These are phyloP conservation scores for Griposia aprilina DNA, from an alignment of 2,888 invertebrate species.

Conservation along the genomic window DNA sequence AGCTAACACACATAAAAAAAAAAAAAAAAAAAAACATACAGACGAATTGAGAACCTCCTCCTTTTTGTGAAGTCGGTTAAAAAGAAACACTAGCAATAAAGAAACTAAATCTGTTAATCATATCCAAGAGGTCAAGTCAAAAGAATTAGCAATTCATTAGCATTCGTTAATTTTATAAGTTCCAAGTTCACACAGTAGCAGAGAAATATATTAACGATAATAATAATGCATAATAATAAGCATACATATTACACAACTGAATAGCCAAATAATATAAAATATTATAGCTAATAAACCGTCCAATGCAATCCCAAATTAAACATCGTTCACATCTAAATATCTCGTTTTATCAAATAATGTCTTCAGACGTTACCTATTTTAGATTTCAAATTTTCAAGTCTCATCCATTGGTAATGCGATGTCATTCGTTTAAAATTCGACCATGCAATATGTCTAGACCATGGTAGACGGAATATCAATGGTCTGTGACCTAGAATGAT, in stretches of 20 bases:
- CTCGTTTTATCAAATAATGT: slow-evolving; percentile 74
- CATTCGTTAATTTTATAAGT: neutral
- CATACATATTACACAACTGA: neutral
- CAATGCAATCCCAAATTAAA: slow-evolving; percentile 55
- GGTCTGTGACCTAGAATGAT: slow-evolving; percentile 88
- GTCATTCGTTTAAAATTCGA: slow-evolving; percentile 89
- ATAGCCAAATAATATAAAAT: neutral
- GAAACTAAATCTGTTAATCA: slow-evolving; percentile 4
- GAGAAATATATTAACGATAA: slow-evolving; percentile 14
- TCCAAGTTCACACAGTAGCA: slow-evolving; percentile 9
- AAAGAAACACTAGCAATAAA: slow-evolving; percentile 5
- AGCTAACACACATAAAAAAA: too few relatives aligned
- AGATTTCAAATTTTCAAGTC: slow-evolving; percentile 86
- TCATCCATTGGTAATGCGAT: slow-evolving; percentile 89
- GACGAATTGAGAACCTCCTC: too few relatives aligned
- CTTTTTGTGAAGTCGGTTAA: too few relatives aligned
- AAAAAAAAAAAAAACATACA: too few relatives aligned
- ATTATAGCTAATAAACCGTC: slow-evolving; percentile 6
- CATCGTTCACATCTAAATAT: slow-evolving; percentile 55
- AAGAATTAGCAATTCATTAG: slow-evolving; percentile 16
- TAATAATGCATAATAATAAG: neutral
- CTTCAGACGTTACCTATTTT: slow-evolving; percentile 86
- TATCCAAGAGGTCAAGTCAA: slow-evolving; percentile 9
- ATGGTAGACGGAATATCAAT: slow-evolving; percentile 87
- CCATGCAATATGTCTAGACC: slow-evolving; percentile 90